Conservation (phyloP, 2,797 vertebrate species). For the Eulemur rubriventer region DNA sequence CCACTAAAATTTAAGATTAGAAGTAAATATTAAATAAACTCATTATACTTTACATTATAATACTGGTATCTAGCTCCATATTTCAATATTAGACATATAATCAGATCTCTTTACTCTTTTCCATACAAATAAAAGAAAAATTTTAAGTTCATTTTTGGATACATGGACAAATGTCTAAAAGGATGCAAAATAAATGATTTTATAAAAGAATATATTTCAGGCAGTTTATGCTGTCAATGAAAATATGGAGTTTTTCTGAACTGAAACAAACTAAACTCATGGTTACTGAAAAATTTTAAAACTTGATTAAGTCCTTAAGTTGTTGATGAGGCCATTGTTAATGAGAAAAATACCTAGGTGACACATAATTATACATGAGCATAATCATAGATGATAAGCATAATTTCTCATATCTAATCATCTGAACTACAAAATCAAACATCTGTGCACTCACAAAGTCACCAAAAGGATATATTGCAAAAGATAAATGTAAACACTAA, state of each 20-base stretch:
- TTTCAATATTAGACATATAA: slow-evolving; percentile 21
- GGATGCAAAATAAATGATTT: slow-evolving; percentile 9
- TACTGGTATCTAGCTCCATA: neutral
- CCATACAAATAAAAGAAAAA: neutral
- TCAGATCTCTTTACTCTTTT: neutral
- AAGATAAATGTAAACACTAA: slow-evolving; percentile 14
- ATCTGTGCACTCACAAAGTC: neutral
- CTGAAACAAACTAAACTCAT: slow-evolving; percentile 6
- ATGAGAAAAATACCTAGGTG: neutral
- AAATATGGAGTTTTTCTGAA: slow-evolving; percentile 43
- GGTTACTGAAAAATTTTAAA: slow-evolving; percentile 3
- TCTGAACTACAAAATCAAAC: neutral
- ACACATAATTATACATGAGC: neutral
- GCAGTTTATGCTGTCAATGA: neutral
- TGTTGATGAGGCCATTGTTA: neutral
- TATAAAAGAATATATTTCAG: neutral
- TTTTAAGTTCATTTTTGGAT: neutral
- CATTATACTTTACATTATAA: neutral
- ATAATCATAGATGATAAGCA: neutral
- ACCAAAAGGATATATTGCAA: neutral
- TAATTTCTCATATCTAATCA: neutral
- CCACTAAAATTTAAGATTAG: slow-evolving; percentile 24
- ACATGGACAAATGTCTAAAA: neutral
- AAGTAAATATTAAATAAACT: slow-evolving; percentile 33
- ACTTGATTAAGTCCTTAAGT: neutral